A percentile compares a stretch with the other conserved stretches of the same genome.
Conservation (phyloP, 2,888 invertebrate species). For the Lochmaea capreae region DNA sequence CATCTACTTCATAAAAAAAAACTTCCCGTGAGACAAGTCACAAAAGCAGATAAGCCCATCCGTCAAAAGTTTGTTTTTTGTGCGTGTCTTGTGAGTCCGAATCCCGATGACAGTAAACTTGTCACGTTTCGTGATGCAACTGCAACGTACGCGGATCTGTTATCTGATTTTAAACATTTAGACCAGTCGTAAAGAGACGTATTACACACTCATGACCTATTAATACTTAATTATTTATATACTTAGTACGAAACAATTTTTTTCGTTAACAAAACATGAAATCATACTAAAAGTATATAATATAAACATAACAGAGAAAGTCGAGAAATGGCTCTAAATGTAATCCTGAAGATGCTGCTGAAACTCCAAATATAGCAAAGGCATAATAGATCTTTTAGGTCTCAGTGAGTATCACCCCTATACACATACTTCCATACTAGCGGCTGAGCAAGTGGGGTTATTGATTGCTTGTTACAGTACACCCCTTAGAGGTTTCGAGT, state of each 20-base stretch:
- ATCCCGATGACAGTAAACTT: slow-evolving; percentile 40
- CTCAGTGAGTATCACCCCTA: no score
- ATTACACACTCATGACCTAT: background rate
- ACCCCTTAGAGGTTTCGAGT: no score
- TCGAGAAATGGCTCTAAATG: no score
- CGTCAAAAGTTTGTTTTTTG: slow-evolving; percentile 33
- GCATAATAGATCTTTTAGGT: no score
- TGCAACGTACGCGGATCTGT: slow-evolving; percentile 30
- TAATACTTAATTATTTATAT: background rate
- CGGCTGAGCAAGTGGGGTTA: no score
- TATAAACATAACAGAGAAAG: no score
- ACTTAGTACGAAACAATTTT: background rate
- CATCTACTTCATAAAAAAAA: slow-evolving; percentile 29
- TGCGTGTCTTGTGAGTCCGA: slow-evolving; percentile 32
- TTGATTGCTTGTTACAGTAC: no score
- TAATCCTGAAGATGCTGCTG: no score
- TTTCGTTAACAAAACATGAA: no score
- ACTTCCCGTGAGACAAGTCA: slow-evolving; percentile 44
- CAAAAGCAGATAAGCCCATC: slow-evolving; percentile 29
- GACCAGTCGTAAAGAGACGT: background rate
- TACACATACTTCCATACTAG: no score
- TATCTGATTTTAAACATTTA: slow-evolving; percentile 37
- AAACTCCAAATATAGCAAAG: no score
- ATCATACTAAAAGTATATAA: no score
- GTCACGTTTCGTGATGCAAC: slow-evolving; percentile 49